Percentiles rank a stretch among this genome's conserved stretches.
These are phyloP conservation scores for Cremastinae sp. DNA, from an alignment of 2,888 invertebrate species.

Conservation along the genomic window DNA sequence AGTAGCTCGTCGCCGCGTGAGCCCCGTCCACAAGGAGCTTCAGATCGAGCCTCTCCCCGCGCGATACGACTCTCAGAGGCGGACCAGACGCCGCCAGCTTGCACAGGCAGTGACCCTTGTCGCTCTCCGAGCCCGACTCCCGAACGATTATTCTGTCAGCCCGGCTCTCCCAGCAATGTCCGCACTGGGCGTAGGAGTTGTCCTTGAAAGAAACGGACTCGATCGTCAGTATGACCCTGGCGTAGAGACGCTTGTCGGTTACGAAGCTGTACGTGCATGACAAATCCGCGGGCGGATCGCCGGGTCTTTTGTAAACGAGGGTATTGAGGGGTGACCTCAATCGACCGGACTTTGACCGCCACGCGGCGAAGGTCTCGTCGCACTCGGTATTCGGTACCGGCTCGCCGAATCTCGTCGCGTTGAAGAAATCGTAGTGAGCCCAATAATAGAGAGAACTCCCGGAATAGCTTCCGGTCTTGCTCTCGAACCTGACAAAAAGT, in stretches of 20 bases:
- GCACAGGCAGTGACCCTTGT: conserved; percentile 89
- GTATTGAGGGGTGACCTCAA: conserved; percentile 93
- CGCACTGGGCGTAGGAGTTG: conserved; percentile 85
- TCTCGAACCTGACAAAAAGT: conserved; percentile 93
- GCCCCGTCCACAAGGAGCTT: conserved; percentile 92
- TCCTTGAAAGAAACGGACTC: conserved; percentile 90
- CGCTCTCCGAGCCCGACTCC: conserved; percentile 86
- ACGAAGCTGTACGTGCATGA: conserved; percentile 92
- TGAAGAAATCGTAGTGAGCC: conserved; percentile 97
- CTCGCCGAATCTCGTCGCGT: conserved; percentile 92
- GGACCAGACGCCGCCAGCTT: conserved; percentile 82
- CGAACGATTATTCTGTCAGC: conserved; percentile 92
- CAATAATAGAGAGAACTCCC: conserved; percentile 96
- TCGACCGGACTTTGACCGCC: conserved; percentile 89
- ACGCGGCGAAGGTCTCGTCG: conserved; percentile 93
- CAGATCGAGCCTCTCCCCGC: conserved; percentile 90
- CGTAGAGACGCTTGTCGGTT: conserved; percentile 90
- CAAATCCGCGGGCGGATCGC: conserved; percentile 87
- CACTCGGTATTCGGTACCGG: conserved; percentile 89
- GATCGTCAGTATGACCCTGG: conserved; percentile 89
- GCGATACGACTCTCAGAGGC: conserved; percentile 87
- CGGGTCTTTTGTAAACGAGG: conserved; percentile 90
- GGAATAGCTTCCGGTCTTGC: conserved; percentile 95
- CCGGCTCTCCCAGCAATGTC: conserved; percentile 91
- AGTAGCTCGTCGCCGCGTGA: conserved; percentile 93